Base-by-base conservation (phyloP, 2,888 invertebrate species). In the Pristionchus arcanus region DNA sequence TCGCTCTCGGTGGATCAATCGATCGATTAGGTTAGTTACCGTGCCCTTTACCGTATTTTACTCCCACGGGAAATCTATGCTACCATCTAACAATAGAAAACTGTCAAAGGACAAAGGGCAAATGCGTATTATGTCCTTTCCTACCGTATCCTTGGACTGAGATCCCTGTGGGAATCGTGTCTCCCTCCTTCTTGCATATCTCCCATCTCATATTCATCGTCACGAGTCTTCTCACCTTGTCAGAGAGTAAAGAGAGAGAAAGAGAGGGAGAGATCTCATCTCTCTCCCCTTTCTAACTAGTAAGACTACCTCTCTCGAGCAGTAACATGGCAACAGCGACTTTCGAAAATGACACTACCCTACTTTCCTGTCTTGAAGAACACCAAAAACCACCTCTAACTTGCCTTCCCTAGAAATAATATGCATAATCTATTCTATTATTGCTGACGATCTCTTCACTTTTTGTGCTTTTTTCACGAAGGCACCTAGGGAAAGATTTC, bases 1-100 rank as follows among this genome's bases (percentile, higher is more conserved):
- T 89, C 19, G 81, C 89, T 15, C 63, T 89, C 21, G 89, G 89
- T n/a, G 83, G 81, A 53, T 83, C 81, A 13, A 89, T 89, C 89
- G 89, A 89, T 66, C 37, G 83, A 89, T 34, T 89, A 3, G 89
- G 89, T 89, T 1, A 89, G 89, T 53, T 53, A 42, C 42, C 28
- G 55, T 84, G 2, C 15, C 84, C 19, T 42, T 42, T 49, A 49
- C 42, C 13, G 34, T 34, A 34, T 25, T 37, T 34, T 11, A 31
- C 21, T 15, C 74, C 74, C 34, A 2, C 31, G 16, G 7, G n/a
- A 63, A n/a, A 63, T 63, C 63, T 63, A 0, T n/a, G 55, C n/a
- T n/a, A n/a, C 63, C 63, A 63, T 2, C 34, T 71, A 71, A 31
- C 15, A 15, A 34, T 34, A 34, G 71, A 21, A 63, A 63, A 63